These are phyloP conservation scores for Scaptomyza polygonia DNA, from an alignment of 2,888 invertebrate genomes.

Conservation along the genomic window DNA sequence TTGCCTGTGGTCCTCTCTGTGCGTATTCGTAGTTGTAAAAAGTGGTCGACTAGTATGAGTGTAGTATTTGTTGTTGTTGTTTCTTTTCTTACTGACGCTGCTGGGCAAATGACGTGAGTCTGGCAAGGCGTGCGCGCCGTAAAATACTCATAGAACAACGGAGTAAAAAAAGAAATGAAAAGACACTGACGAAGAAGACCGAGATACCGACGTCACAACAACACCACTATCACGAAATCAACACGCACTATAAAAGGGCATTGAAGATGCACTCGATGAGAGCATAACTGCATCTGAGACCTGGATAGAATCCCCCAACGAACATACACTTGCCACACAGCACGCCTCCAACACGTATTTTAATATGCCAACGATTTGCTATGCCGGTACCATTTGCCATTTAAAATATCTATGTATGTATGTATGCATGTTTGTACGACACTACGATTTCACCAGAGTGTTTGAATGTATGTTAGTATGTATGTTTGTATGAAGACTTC, in stretches of 20 bases:
- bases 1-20: conserved; percentile 57
- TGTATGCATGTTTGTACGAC: conserved; percentile 1
- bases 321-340: conserved; percentile 16
- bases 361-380: conserved; percentile 44
- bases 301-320: conserved; percentile 10
- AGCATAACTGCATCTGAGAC: conserved; percentile 48
- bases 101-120: conserved; percentile 72
- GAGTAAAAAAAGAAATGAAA: conserved; percentile 33
- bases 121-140: conserved; percentile 54
- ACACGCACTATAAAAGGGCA: conserved; percentile 53
- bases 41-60: conserved; percentile 47
- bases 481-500: conserved; percentile 5
- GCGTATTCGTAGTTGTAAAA: conserved; percentile 63
- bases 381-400: conserved; percentile 46
- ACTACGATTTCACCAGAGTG: conserved; percentile 12
- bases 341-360: conserved; percentile 16
- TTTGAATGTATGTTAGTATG: conserved; percentile 9
- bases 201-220: conserved; percentile 48
- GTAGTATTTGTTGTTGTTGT: conserved; percentile 49
- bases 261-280: conserved; percentile 47
- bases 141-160: conserved; percentile 63
- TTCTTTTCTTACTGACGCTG: conserved; percentile 32
- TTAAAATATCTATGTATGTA: conserved; percentile 7
- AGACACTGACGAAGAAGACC: conserved; percentile 50
- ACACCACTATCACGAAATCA: conserved; percentile 33